Conservation (phyloP, 2,888 invertebrate species). For the Chelonus formosanus region DNA sequence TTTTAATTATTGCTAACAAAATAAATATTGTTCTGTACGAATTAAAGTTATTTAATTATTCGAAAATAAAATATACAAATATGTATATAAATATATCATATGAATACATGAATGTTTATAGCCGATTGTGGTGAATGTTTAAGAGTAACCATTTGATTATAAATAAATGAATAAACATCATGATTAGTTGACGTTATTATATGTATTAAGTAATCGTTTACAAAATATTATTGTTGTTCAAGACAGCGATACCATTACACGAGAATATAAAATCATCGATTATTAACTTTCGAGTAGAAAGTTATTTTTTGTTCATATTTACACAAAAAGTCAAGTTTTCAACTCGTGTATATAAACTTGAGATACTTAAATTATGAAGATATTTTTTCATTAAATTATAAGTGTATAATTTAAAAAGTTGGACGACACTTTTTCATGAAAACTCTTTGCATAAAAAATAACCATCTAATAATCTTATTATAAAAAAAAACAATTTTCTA, state of each 20-base stretch:
- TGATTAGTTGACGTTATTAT: neutral
- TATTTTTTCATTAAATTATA: neutral
- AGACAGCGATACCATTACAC: slow-evolving; percentile 14
- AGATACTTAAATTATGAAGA: neutral
- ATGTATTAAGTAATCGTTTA: slow-evolving; percentile 8
- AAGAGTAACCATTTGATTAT: neutral
- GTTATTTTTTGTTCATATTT: slow-evolving; percentile 7
- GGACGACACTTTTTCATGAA: too few relatives aligned
- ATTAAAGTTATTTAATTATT: too few relatives aligned
- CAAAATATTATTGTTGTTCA: slow-evolving; percentile 20
- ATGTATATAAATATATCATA: too few relatives aligned
- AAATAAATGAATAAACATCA: slow-evolving; percentile 7
- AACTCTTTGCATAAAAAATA: too few relatives aligned
- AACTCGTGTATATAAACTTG: slow-evolving; percentile 7
- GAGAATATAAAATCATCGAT: neutral
- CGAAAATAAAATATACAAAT: too few relatives aligned
- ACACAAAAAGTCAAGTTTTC: slow-evolving; percentile 19
- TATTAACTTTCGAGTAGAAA: neutral
- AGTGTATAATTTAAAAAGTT: too few relatives aligned
- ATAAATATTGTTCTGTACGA: too few relatives aligned
- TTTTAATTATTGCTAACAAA: too few relatives aligned
- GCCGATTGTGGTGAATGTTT: too few relatives aligned
- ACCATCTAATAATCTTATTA: too few relatives aligned
- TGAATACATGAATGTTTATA: too few relatives aligned
- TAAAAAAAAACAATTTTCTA: too few relatives aligned